Evolutionary conservation across 1,140 invertebrate species (phyloP), one percentile per base, ranked within the genome.

Genomic region (Trichonephila inaurata): DNA sequence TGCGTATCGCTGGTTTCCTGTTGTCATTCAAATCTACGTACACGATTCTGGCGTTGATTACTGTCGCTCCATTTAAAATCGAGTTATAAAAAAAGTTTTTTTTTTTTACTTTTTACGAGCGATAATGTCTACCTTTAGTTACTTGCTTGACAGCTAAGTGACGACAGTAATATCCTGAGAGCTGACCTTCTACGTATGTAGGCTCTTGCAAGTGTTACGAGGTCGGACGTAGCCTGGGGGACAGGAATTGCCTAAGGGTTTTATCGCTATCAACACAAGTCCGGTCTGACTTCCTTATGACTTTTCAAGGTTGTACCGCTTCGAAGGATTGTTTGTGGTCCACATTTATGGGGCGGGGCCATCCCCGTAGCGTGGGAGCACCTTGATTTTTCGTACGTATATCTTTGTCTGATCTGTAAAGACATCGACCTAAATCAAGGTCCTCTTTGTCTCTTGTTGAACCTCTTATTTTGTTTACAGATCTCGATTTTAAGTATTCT

Each of bases 391-490:
- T 10, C 40, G 61, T 44, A 92, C 28, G 19, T 91, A 81, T 90
- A 89, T 21, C 64, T 89, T 89, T 40, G 69, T 91, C 60, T 81
- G 69, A 24, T 83, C 33, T 51, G 12, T n/a, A 66, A 61, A 83
- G 90, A 92, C 82, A 82, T 87, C 92, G 92, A 93, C 92, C 92
- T 64, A 81, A 88, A 93, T 88, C 92, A 93, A 93, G 92, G 92
- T 93, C 72, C 92, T 28, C 58, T 89, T n/a, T 89, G 60, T 60
- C 51, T 61, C 21, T 16, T 44, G 66, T 40, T 44, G 64, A 89
- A n/a, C 40, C 87, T 51, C 40, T 40, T 18, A 89, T 62, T 89
- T 72, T 89, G 40, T 89, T 89, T 89, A 89, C 87, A 69, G 40
- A 72, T 72, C 83, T 85, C 12, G 21, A 14, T 18, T 61, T 85